Evolutionary conservation across 1,140 invertebrate species (phyloP).

Genomic region (Antheraea mylitta): DNA sequence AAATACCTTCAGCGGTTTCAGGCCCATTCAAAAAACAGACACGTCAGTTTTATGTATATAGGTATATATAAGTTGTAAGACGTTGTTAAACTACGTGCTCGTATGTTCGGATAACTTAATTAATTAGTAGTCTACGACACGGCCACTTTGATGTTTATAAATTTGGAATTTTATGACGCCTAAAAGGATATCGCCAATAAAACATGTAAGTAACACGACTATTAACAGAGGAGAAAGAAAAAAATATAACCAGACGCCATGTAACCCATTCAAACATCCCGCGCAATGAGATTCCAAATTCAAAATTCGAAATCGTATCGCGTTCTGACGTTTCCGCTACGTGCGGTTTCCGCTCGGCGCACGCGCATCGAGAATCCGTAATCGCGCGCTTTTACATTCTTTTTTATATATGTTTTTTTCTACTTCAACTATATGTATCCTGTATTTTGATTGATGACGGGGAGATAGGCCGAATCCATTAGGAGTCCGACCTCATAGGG

Average conservation of each 20-base stretch:
- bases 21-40: too few species aligned
- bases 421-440: slow-evolving; percentile 53
- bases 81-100: too few species aligned
- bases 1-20: too few species aligned
- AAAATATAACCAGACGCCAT: slow-evolving; percentile 57
- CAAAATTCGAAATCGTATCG: slow-evolving; percentile 75
- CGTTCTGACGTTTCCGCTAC: slow-evolving; percentile 77
- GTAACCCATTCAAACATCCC: slow-evolving; percentile 52
- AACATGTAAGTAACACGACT: slow-evolving; percentile 25
- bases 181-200: slow-evolving; percentile 37
- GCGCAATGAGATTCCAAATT: slow-evolving; percentile 54
- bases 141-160: neutral
- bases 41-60: too few species aligned
- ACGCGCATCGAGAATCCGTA: slow-evolving; percentile 66
- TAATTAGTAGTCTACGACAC: neutral
- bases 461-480: slow-evolving; percentile 56
- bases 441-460: slow-evolving; percentile 68
- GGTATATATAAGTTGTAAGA: too few species aligned
- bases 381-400: slow-evolving; percentile 68
- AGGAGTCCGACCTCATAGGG: slow-evolving; percentile 45
- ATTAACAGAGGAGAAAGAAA: slow-evolving; percentile 42
- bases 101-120: too few species aligned
- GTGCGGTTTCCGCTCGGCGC: slow-evolving; percentile 69
- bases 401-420: slow-evolving; percentile 54
- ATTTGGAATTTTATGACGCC: neutral